Percentiles rank a stretch among this genome's conserved stretches.
phyloP scores from a whole-genome alignment of 2,888 invertebrate genomes.

The Tetragonula carbonaria region DNA sequence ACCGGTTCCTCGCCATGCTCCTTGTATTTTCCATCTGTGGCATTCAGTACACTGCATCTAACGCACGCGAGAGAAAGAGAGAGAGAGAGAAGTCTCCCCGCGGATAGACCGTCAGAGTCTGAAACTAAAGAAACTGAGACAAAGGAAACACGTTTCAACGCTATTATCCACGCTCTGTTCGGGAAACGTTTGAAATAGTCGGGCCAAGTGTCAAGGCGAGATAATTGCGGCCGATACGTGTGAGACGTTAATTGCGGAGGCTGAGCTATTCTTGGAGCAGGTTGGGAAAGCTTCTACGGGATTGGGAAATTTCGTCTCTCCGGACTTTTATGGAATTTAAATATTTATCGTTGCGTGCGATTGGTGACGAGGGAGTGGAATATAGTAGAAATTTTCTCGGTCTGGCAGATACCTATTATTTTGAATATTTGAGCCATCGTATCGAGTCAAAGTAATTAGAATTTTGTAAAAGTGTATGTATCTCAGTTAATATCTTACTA shows the following conservation, averaged over 20 bases:
- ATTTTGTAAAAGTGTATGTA: no score
- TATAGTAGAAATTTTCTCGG: no score
- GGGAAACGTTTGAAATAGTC: background rate
- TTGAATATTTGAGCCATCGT: no score
- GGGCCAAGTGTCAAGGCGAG: background rate
- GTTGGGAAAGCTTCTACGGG: background rate
- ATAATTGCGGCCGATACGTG: background rate
- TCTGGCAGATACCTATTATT: no score
- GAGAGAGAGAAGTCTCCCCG: no score
- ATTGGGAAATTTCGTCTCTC: background rate
- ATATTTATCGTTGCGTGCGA: background rate
- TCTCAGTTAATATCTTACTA: background rate
- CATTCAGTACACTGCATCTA: conserved; percentile 8
- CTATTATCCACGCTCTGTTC: background rate
- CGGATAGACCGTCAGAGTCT: background rate
- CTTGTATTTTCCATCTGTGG: conserved; percentile 37
- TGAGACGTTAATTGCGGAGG: background rate
- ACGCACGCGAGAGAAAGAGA: background rate
- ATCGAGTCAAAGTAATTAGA: no score
- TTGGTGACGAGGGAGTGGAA: no score
- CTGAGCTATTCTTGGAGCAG: background rate
- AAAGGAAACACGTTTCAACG: conserved; percentile 4
- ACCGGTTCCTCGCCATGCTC: conserved; percentile 49
- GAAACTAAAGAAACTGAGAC: background rate
- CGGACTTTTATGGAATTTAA: background rate